Percentiles rank a stretch among this genome's conserved stretches.
phyloP scores from a whole-genome alignment of 37 sponge, comb jelly and placozoan species.

The Beroe ovata region DNA sequence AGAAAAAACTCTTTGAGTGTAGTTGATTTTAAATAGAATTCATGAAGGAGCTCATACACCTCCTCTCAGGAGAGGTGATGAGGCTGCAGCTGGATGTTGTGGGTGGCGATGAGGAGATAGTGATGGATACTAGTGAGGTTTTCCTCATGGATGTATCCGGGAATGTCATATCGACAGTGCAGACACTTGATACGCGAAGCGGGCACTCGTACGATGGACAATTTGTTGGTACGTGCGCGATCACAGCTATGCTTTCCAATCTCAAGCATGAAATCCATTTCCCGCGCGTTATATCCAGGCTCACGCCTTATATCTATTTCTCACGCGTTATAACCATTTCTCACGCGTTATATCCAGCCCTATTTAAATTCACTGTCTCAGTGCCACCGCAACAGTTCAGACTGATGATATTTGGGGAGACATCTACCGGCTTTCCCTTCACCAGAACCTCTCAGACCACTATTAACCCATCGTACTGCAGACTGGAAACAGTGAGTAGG shows the following conservation, averaged over 20 bases:
- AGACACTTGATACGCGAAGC: background rate
- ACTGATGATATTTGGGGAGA: conserved; percentile 7
- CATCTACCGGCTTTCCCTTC: background rate
- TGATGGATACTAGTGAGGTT: background rate
- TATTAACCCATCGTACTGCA: conserved; percentile 15
- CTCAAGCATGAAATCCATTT: no score
- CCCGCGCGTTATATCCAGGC: no score
- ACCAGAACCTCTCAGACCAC: conserved; percentile 10
- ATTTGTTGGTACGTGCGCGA: background rate
- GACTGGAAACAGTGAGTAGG: conserved; percentile 4
- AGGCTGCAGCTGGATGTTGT: background rate
- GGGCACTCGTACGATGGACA: background rate
- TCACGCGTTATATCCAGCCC: no score
- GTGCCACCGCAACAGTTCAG: background rate
- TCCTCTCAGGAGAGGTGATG: background rate
- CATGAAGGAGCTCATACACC: no score
- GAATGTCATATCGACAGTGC: background rate
- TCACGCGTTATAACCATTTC: no score
- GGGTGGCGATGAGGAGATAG: background rate
- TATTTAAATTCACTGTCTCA: no score
- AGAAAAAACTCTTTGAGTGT: no score
- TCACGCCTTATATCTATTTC: no score
- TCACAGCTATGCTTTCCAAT: no score
- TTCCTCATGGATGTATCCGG: background rate
- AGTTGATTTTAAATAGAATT: no score